Conservation (phyloP, 2,113 vertebrate species). For the Dipodomys ordii region DNA sequence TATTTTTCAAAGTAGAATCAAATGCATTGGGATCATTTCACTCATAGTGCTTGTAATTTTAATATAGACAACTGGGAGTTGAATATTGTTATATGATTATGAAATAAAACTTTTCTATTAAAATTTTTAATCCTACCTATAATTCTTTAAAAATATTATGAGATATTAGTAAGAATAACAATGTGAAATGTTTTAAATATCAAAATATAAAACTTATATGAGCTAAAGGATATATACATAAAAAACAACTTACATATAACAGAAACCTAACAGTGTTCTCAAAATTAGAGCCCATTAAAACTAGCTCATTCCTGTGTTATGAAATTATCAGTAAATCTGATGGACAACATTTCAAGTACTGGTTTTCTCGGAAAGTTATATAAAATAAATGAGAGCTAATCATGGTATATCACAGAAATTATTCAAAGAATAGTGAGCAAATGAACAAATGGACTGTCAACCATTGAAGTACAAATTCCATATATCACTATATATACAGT, state of each 20-base stretch:
- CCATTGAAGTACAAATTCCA: conserved; percentile 28
- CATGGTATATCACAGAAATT: neutral
- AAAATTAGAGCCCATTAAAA: conserved; percentile 41
- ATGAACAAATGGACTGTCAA: conserved; percentile 3
- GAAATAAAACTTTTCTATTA: neutral
- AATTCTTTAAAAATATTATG: neutral
- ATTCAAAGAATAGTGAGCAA: neutral
- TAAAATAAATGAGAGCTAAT: neutral
- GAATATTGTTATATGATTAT: conserved; percentile 13
- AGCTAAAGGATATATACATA: conserved; percentile 17
- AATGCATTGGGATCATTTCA: neutral
- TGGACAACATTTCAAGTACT: neutral
- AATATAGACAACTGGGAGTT: neutral
- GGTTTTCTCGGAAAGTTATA: conserved; percentile 13
- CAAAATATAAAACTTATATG: conserved; percentile 24
- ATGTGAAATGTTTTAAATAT: neutral
- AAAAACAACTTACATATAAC: neutral
- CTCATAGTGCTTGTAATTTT: conserved; percentile 1
- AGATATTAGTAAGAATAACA: neutral
- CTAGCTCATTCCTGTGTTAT: neutral
- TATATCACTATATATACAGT: neutral
- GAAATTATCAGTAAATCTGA: conserved; percentile 29
- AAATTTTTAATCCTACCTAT: conserved; percentile 22
- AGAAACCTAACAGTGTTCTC: conserved; percentile 27
- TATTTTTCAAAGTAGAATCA: neutral